phyloP scores from a whole-genome alignment of 2,797 vertebrate species.

The Lophotriccus pileatus region DNA sequence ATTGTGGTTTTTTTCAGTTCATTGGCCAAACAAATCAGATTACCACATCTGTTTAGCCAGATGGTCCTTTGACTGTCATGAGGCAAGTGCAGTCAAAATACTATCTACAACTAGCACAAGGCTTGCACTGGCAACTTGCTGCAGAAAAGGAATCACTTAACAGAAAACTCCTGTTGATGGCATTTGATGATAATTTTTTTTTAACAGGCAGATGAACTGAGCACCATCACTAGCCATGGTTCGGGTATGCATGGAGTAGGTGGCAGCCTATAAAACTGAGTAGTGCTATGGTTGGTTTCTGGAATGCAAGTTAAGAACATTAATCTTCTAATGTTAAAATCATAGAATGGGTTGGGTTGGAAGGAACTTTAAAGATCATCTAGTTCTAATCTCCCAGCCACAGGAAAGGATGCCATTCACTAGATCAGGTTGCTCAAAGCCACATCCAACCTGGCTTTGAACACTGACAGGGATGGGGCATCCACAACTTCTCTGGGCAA shows the following conservation, averaged over 20 bases:
- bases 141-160: background rate
- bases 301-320: background rate
- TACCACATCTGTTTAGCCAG: slow-evolving; percentile 25
- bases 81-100: background rate
- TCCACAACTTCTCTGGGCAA: background rate
- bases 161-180: background rate
- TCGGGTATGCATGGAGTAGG: background rate
- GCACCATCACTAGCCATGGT: background rate
- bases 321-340: background rate
- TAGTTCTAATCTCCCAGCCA: background rate
- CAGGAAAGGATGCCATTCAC: background rate
- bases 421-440: background rate
- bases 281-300: background rate
- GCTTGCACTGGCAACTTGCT: background rate
- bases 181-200: background rate
- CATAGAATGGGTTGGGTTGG: background rate
- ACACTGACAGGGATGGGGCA: background rate
- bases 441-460: background rate
- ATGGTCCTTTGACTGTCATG: background rate
- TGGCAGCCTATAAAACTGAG: background rate
- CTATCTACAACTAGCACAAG: background rate
- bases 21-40: slow-evolving; percentile 30
- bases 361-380: background rate
- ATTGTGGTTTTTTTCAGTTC: background rate
- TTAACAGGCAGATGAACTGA: background rate